These are phyloP conservation scores for Pogonocichla stellata DNA, from an alignment of 2,113 vertebrate genomes.

Conservation along the genomic window DNA sequence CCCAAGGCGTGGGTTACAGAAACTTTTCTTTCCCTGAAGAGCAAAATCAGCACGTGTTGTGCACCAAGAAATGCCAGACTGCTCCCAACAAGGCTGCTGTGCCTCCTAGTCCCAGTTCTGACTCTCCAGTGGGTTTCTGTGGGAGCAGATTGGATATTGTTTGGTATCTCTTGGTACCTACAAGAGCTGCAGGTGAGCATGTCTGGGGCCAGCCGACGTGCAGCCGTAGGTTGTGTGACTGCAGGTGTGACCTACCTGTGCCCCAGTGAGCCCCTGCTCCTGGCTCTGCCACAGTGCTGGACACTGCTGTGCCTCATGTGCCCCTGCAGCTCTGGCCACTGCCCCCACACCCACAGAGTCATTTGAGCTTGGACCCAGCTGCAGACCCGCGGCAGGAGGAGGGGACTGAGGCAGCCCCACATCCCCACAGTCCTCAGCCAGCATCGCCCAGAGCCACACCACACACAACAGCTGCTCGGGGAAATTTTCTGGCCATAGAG, in stretches of 20 bases:
- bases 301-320: not conserved
- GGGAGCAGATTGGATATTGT: not conserved
- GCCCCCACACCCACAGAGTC: no score
- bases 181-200: not conserved
- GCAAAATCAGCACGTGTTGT: not conserved
- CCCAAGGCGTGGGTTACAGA: not conserved
- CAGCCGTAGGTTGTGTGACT: not conserved
- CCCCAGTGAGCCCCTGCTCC: not conserved
- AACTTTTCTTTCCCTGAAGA: not conserved
- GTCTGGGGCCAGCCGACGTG: not conserved
- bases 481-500: not conserved
- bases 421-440: not conserved
- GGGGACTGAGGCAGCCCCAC: rapidly evolving
- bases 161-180: not conserved
- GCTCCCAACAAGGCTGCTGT: not conserved
- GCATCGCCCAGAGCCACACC: not conserved
- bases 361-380: not conserved
- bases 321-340: not conserved
- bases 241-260: not conserved
- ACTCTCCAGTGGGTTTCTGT: not conserved
- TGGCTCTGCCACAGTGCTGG: not conserved
- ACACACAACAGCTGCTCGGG: not conserved
- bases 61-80: not conserved
- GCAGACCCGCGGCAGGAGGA: not conserved
- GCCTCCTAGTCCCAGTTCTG: not conserved